phyloP scores from a whole-genome alignment of 2,113 vertebrate genomes.

The Globicephala melas region DNA sequence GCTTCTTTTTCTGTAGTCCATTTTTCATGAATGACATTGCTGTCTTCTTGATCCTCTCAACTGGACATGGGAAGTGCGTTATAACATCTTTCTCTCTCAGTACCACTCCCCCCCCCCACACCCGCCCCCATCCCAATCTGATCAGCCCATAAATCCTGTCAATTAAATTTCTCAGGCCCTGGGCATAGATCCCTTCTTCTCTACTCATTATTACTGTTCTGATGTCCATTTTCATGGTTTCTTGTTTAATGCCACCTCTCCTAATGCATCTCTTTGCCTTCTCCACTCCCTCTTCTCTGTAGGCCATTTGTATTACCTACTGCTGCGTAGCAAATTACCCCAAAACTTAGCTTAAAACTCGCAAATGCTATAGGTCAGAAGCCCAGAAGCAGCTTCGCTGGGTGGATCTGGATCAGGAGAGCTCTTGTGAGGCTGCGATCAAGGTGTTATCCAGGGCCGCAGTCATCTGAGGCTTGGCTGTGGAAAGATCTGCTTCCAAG shows the following conservation, averaged over 20 bases:
- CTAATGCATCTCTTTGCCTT: not conserved
- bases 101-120: not conserved
- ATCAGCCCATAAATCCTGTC: not conserved
- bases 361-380: not conserved
- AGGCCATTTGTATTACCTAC: not conserved
- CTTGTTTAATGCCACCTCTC: not conserved
- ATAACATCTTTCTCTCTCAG: not conserved
- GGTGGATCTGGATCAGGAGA: not conserved
- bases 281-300: not conserved
- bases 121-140: not conserved
- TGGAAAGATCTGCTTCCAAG: not conserved
- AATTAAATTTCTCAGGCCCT: not conserved
- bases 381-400: not conserved
- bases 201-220: not conserved
- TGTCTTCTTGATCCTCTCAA: not conserved
- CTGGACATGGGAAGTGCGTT: not conserved
- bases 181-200: not conserved
- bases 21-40: not conserved
- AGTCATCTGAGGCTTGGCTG: not conserved
- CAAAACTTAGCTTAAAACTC: not conserved
- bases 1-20: not conserved
- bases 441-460: not conserved
- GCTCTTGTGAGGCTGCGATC: not conserved
- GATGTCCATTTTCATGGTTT: slow-evolving; percentile 20
- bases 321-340: not conserved